A percentile compares a stretch with the other conserved stretches of the same genome.
Evolutionary conservation across 1,140 invertebrate genomes (phyloP).

Genomic region (Drosophila asahinai): DNA sequence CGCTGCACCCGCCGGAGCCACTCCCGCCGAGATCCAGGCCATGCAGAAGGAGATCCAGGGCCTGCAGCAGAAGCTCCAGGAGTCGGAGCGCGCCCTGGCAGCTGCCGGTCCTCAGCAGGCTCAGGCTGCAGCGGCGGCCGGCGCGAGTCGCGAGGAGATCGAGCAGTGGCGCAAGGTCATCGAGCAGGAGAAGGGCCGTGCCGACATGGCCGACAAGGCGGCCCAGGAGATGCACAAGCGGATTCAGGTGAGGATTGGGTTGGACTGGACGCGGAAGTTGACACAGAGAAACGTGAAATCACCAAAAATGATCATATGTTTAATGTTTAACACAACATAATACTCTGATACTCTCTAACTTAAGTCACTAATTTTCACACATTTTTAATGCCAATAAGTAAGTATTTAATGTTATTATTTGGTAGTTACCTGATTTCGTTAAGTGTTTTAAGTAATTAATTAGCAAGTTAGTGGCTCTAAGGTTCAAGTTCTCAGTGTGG

Average conservation of each 20-base stretch:
- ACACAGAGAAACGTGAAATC: neutral
- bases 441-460: neutral
- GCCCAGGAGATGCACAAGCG: slow-evolving; percentile 91
- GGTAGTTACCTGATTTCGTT: slow-evolving; percentile 14
- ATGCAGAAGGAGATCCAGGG: slow-evolving; percentile 85
- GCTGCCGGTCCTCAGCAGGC: slow-evolving; percentile 85
- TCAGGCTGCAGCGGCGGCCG: slow-evolving; percentile 85
- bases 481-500: neutral
- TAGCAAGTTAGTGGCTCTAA: neutral
- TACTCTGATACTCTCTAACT: slow-evolving; percentile 5
- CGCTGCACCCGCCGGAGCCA: slow-evolving; percentile 35
- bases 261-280: neutral
- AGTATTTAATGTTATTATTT: slow-evolving; percentile 31
- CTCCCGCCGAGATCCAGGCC: slow-evolving; percentile 86
- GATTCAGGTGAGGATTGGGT: slow-evolving; percentile 87
- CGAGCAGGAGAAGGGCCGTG: slow-evolving; percentile 90
- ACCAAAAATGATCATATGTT: neutral
- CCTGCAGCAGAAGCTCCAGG: slow-evolving; percentile 88
- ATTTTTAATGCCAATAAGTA: slow-evolving; percentile 30
- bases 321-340: slow-evolving; percentile 18
- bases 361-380: slow-evolving; percentile 25
- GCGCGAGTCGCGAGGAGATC: slow-evolving; percentile 87
- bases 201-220: slow-evolving; percentile 90
- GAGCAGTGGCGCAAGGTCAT: slow-evolving; percentile 92
- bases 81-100: slow-evolving; percentile 85